These are phyloP conservation scores for Perca flavescens DNA, from an alignment of 2,113 vertebrate genomes.

Conservation along the genomic window DNA sequence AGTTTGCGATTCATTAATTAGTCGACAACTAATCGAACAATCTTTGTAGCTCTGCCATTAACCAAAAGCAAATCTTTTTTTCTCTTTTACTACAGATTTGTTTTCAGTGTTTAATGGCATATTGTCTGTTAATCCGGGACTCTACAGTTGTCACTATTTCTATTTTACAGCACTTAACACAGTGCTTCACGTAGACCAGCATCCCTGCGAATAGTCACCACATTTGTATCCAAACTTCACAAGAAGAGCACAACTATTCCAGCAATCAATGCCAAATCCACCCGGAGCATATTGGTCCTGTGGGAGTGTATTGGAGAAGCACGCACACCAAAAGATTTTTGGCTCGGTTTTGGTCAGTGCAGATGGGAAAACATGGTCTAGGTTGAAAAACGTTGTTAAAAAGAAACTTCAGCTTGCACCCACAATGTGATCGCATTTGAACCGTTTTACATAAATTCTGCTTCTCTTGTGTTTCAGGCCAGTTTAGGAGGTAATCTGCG, in stretches of 20 bases:
- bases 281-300: constrained; percentile 66
- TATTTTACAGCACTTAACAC: constrained; percentile 34
- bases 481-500: constrained; percentile 84
- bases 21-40: no score
- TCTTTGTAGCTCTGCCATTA: no score
- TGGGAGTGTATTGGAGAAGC: constrained; percentile 63
- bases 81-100: background rate
- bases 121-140: constrained; percentile 29
- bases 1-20: no score
- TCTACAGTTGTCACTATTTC: constrained; percentile 24
- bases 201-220: constrained; percentile 49
- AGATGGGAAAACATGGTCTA: constrained; percentile 65
- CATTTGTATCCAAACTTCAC: constrained; percentile 62
- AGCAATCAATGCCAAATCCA: constrained; percentile 60
- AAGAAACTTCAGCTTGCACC: constrained; percentile 10
- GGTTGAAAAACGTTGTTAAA: constrained; percentile 44
- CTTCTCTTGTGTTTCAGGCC: constrained; percentile 65
- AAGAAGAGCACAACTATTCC: constrained; percentile 59
- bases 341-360: constrained; percentile 43
- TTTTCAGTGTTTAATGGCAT: constrained; percentile 7
- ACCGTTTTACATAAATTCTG: background rate
- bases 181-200: constrained; percentile 41
- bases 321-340: constrained; percentile 49
- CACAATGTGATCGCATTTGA: constrained; percentile 3
- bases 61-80: background rate